Evolutionary conservation across 2,113 vertebrate species (phyloP).

Genomic region (Rhinoptilus africanus): DNA sequence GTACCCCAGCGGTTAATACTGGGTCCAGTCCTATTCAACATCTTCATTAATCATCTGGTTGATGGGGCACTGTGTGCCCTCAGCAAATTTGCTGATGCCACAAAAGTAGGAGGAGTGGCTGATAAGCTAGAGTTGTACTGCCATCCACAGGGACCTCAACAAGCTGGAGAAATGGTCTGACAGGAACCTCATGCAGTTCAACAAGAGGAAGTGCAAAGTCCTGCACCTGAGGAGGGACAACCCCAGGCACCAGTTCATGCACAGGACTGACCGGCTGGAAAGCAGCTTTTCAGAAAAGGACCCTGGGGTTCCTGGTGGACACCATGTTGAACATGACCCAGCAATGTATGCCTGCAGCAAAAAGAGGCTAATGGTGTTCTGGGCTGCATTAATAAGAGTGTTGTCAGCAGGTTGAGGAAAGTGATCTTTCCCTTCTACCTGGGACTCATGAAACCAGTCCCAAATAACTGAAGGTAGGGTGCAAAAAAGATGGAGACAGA

Average conservation of each 20-base stretch:
- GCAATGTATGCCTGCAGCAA: background rate
- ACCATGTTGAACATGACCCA: background rate
- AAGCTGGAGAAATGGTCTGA: background rate
- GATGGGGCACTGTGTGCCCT: background rate
- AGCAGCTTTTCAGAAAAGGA: background rate
- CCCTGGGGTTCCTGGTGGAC: background rate
- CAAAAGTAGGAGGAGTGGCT: background rate
- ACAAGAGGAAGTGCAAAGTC: background rate
- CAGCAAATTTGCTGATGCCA: background rate
- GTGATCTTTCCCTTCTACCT: background rate
- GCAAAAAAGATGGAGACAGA: background rate
- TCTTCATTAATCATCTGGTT: background rate
- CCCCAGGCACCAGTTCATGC: background rate
- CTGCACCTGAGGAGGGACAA: background rate
- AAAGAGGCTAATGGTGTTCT: background rate
- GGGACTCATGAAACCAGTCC: background rate
- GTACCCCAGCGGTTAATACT: background rate
- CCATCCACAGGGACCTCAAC: background rate
- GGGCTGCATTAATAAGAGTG: background rate
- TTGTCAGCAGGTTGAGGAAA: fast-evolving
- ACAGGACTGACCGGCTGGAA: background rate
- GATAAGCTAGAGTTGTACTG: background rate
- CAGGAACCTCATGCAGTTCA: background rate
- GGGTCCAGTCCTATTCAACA: background rate
- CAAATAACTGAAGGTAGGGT: background rate